phyloP scores from a whole-genome alignment of 1,140 invertebrate species.

The Pectinophora gossypiella region DNA sequence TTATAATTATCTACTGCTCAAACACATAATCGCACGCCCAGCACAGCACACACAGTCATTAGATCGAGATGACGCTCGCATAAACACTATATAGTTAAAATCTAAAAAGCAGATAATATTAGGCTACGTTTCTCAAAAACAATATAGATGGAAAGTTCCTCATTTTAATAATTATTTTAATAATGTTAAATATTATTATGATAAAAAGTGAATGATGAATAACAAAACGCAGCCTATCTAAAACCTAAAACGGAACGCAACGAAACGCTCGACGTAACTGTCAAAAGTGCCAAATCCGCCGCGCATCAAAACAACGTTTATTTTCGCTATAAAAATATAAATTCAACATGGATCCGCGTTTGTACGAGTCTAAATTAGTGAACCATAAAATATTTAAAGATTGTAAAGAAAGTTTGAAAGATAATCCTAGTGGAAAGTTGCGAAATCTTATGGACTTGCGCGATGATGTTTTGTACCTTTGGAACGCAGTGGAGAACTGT shows the following conservation, averaged over 20 bases:
- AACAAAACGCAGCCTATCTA: not conserved
- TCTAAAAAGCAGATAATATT: too few relatives aligned
- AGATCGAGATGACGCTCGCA: too few relatives aligned
- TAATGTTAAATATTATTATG: too few relatives aligned
- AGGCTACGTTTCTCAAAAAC: too few relatives aligned
- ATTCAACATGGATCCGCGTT: conserved; percentile 73
- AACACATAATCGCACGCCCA: too few relatives aligned
- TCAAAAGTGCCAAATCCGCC: conserved; percentile 7
- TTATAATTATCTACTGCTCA: too few relatives aligned
- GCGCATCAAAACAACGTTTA: not conserved
- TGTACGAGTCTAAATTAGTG: conserved; percentile 75
- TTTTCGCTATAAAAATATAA: not conserved
- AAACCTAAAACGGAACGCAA: not conserved
- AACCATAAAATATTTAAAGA: conserved; percentile 78
- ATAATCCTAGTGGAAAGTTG: conserved; percentile 74
- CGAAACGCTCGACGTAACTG: not conserved
- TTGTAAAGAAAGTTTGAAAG: conserved; percentile 73
- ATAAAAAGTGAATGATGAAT: too few relatives aligned
- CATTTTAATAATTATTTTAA: too few relatives aligned
- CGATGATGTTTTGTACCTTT: conserved; percentile 80
- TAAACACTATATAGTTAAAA: too few relatives aligned
- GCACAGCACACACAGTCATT: too few relatives aligned
- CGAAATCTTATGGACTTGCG: conserved; percentile 78
- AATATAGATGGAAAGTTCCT: too few relatives aligned
- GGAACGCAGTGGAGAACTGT: conserved; percentile 79